Evolutionary conservation across 2,113 vertebrate species (phyloP), one percentile per base, ranked within the genome.

Genomic region (Pseudopipra pipra): DNA sequence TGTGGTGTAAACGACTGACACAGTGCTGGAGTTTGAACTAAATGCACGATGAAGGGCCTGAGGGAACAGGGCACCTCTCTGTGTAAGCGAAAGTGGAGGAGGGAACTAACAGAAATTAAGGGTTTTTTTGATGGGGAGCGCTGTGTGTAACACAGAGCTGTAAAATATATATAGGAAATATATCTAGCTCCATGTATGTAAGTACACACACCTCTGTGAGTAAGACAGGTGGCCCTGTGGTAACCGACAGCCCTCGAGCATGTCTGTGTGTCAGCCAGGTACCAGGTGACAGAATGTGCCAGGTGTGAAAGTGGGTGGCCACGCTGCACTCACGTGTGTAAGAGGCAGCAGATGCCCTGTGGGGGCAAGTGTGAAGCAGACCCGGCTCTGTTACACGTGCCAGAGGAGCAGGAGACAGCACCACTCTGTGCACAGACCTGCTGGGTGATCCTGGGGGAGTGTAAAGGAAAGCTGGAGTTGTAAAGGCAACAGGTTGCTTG

Each of bases 311-410:
- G 14, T 1, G n/a, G n/a, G 74, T 56, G n/a, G 72, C 63, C n/a
- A 2, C 2, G 37, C 1, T 22, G 75, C 59, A 35, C 44, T 33
- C 7, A 0, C 13, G 30, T 0, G 2, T 70, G 67, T 46, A n/a
- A 79, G 77, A 66, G 58, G 56, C 21, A 74, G 43, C 25, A 74
- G 73, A 16, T 58, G 83, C 58, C 63, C 62, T 11, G 51, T 15
- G 12, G 61, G 65, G 43, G n/a, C 8, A 61, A 37, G 55, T 71
- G 71, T 7, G 59, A 39, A 79, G 67, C 54, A 56, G 58, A 72
- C 61, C 55, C 7, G 28, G 37, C 37, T 41, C 52, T 0, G 21
- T 6, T 11, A 8, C 24, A 2, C 1, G 10, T 46, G 41, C 17
- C 28, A 61, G 28, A 61, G 28, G 35, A 76, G 71, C 78, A 68